Evolutionary conservation across 1,140 invertebrate genomes (phyloP), one percentile per base, ranked within the genome.

Genomic region (Brachionus rotundiformis): DNA sequence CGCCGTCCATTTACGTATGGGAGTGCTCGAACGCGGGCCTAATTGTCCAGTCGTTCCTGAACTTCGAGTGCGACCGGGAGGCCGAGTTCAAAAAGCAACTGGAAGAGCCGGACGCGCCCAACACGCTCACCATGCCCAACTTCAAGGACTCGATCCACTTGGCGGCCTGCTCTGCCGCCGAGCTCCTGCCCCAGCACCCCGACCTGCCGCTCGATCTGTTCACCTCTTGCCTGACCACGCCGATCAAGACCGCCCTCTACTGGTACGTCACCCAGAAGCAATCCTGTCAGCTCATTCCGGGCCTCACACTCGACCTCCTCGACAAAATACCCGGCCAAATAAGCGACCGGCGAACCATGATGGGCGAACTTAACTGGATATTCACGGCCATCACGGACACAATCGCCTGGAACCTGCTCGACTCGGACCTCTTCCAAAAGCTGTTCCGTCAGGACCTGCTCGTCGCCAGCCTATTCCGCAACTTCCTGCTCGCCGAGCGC

Each of bases 321-420:
- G 83, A 79, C 79, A 88, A 88, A 83, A 95, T 99, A 84, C 97
- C 96, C 39, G 97, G 97, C 6, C 92, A 94, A 86, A 90, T 98
- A 77, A 95, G 93, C 84, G 97, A 99, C 89, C 90, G 97, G 39
- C 91, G 95, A 84, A 98, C 97, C 29, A 96, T 98, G 93, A 90
- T 98, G 82, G 97, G 97, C 76, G 96, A 99, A 90, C 89, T 99
- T 49, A 99, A 99, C 90, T 99, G 97, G 97, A 98, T 99, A 86
- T 99, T 99, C 89, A 99, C 97, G 39, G 97, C 97, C 6, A 98
- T 99, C 77, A 99, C 97, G 2, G 97, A 99, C 87, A 99, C 97
- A n/a, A 98, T 99, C 86, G 97, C 97, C 0, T 99, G 96, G 96
- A 98, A 98, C 86, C 94, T 93, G 49, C 89, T 99, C 82, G 94